Conservation (phyloP, 2,888 invertebrate species). For the Netelia inedita region DNA sequence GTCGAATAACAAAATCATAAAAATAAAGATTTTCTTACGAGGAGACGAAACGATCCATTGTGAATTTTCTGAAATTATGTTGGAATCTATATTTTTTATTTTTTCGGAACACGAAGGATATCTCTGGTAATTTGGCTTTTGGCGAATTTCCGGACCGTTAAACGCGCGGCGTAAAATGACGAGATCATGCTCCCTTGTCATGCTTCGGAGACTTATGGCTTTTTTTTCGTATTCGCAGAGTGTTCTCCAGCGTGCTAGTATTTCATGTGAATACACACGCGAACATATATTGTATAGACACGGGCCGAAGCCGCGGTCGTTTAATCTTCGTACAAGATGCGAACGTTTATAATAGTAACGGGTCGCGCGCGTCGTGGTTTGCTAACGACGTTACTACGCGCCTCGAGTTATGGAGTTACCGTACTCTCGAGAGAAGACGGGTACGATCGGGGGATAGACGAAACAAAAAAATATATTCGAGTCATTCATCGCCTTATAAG, state of each 20-base stretch:
- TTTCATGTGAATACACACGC: conserved; percentile 10
- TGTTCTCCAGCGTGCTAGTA: not conserved
- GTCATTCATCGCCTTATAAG: conserved; percentile 60
- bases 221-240: conserved; percentile 5
- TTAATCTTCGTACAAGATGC: conserved; percentile 40
- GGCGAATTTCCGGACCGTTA: conserved; percentile 6
- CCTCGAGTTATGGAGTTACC: conserved; percentile 2
- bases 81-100: not conserved
- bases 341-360: conserved; percentile 37
- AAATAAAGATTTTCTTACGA: no score
- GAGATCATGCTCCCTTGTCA: conserved; percentile 32
- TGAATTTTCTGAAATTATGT: not conserved
- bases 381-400: conserved; percentile 40
- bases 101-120: not conserved
- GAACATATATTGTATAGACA: not conserved
- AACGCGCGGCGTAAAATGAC: conserved; percentile 34
- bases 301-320: conserved; percentile 23
- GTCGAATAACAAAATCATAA: no score
- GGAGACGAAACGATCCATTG: no score
- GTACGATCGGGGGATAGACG: conserved; percentile 1
- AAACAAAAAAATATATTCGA: conserved; percentile 49
- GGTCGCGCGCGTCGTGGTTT: conserved; percentile 23
- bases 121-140: not conserved
- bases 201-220: conserved; percentile 20
- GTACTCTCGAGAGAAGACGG: conserved; percentile 26